A percentile compares a stretch with the other conserved stretches of the same genome.
These are phyloP conservation scores for Caerostris extrusa DNA, from an alignment of 1,140 invertebrate species.

Conservation along the genomic window DNA sequence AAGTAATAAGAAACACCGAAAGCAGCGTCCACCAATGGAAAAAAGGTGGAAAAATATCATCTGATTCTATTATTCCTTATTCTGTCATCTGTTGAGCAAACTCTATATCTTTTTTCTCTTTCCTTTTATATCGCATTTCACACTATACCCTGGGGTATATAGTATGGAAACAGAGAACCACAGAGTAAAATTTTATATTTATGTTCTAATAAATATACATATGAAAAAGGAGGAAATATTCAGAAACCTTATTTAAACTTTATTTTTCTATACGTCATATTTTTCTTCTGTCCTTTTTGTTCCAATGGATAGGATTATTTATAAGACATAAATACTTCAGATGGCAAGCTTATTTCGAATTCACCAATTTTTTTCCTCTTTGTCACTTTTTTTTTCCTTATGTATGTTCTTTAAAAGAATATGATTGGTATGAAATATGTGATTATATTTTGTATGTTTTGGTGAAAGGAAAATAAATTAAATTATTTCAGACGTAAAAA, in stretches of 20 bases:
- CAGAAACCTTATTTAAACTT: constrained; percentile 26
- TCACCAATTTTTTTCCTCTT: not conserved
- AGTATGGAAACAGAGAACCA: not conserved
- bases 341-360: constrained; percentile 15
- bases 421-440: not conserved
- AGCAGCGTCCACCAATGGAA: not conserved
- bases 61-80: constrained; percentile 71
- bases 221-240: constrained; percentile 51
- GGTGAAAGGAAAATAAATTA: not conserved
- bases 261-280: constrained; percentile 3
- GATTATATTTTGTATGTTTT: not conserved
- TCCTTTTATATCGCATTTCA: constrained; percentile 70
- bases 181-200: constrained; percentile 68
- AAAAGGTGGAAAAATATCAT: constrained; percentile 46
- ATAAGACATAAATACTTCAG: constrained; percentile 65
- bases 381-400: not conserved
- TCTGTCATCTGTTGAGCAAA: constrained; percentile 70
- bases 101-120: not conserved
- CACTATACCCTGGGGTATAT: not conserved
- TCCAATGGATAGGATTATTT: constrained; percentile 53
- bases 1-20: constrained; percentile 51
- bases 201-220: constrained; percentile 75
- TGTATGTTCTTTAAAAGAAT: not conserved
- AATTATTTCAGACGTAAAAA: not conserved
- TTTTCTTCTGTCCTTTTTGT: constrained; percentile 18